Percentiles rank a stretch among this genome's conserved stretches.
These are phyloP conservation scores for Orthosia incerta DNA, from an alignment of 2,888 invertebrate species.

Conservation along the genomic window DNA sequence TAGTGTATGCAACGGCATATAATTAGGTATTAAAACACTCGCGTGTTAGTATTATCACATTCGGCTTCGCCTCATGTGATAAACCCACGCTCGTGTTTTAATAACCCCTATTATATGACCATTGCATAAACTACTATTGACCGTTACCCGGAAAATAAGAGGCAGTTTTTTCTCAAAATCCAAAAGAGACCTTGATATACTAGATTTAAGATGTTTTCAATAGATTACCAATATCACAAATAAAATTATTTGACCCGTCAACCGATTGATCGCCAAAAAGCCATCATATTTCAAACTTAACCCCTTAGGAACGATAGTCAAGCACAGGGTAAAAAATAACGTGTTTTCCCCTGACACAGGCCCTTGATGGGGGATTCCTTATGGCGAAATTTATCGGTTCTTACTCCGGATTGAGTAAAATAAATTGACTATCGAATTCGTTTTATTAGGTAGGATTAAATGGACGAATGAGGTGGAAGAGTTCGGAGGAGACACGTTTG, in stretches of 20 bases:
- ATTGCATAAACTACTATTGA: no score
- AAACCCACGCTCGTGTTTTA: no score
- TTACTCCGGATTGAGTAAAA: conserved; percentile 47
- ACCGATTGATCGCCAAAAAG: conserved; percentile 23
- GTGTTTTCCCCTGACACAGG: conserved; percentile 37
- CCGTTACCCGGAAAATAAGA: not conserved
- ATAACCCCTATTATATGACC: no score
- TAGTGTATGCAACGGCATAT: no score
- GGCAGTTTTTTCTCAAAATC: not conserved
- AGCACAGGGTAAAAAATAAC: conserved; percentile 53
- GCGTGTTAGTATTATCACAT: no score
- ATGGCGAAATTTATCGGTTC: conserved; percentile 56
- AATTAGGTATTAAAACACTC: no score
- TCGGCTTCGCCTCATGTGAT: no score
- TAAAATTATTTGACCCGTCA: not conserved
- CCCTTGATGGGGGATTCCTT: conserved; percentile 36
- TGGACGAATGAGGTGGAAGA: conserved; percentile 26
- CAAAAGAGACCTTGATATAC: conserved; percentile 6
- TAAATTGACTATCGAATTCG: conserved; percentile 54
- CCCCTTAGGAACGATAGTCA: conserved; percentile 29
- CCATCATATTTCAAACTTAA: conserved; percentile 45
- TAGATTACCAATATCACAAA: not conserved
- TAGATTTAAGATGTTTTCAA: not conserved
- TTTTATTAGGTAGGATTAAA: conserved; percentile 53
- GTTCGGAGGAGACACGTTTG: not conserved